Percentiles rank a stretch among this genome's conserved stretches.
Evolutionary conservation across 2,797 vertebrate genomes (phyloP).

Genomic region (Falco naumanni): DNA sequence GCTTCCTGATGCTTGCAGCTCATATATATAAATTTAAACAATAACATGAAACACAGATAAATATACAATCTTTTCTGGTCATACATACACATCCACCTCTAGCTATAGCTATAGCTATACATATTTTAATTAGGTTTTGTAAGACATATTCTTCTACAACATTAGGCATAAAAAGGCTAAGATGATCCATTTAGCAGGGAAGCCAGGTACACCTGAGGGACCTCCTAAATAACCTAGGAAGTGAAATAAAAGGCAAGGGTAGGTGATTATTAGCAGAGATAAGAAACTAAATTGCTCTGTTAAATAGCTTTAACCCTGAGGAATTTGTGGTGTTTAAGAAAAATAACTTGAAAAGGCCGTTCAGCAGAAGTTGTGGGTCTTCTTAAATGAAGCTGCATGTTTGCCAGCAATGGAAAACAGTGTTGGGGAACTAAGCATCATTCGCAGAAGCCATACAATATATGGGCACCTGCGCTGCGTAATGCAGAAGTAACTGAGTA

Average conservation of each 20-base stretch:
- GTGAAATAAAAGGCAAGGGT: not conserved
- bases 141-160: not conserved
- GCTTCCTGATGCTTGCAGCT: not conserved
- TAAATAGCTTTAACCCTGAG: not conserved
- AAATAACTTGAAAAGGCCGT: not conserved
- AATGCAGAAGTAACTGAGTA: not conserved
- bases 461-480: not conserved
- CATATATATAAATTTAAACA: not conserved
- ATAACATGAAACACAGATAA: not conserved
- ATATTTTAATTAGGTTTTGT: not conserved
- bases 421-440: not conserved
- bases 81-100: not conserved
- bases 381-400: not conserved
- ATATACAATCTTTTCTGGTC: not conserved
- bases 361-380: not conserved
- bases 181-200: not conserved
- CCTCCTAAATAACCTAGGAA: not conserved
- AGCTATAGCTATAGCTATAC: not conserved
- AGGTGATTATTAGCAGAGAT: not conserved
- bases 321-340: not conserved
- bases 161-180: not conserved
- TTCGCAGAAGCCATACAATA: not conserved
- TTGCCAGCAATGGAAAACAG: not conserved
- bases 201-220: not conserved
- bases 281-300: not conserved